Conservation (phyloP, 2,113 vertebrate species). For the Pseudois nayaur region DNA sequence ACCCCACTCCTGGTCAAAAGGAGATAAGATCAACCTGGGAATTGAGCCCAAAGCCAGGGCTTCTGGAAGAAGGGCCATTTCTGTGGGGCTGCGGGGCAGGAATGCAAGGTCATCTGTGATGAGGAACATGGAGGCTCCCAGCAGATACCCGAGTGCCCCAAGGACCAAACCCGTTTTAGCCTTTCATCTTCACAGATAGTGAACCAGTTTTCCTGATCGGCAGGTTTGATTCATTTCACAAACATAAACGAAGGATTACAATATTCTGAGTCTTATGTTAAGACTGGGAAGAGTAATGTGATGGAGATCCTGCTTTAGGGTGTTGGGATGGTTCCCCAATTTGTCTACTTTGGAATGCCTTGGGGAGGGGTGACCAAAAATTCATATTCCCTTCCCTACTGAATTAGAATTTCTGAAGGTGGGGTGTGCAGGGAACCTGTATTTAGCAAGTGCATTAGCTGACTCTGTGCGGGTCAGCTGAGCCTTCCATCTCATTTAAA, state of each 20-base stretch:
- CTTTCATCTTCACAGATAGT: neutral
- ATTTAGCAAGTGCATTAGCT: neutral
- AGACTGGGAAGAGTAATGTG: neutral
- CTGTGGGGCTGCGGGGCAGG: accelerated
- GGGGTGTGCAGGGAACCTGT: neutral
- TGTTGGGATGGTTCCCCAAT: neutral
- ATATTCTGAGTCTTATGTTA: neutral
- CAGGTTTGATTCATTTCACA: neutral
- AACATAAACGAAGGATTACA: neutral
- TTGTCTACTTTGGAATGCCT: neutral
- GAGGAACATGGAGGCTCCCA: neutral
- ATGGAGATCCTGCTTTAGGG: neutral
- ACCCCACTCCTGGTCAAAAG: neutral
- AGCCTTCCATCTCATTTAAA: neutral
- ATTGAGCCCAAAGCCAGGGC: neutral
- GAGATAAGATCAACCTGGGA: neutral
- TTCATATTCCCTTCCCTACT: neutral
- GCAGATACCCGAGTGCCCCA: neutral
- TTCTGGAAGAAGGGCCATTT: neutral
- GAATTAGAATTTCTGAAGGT: neutral
- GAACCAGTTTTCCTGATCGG: neutral
- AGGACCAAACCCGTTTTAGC: neutral
- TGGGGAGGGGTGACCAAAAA: neutral
- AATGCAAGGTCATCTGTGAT: neutral
- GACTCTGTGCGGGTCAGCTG: neutral